Base-by-base conservation (phyloP, 2,113 vertebrate genomes). In the Poecile atricapillus region DNA sequence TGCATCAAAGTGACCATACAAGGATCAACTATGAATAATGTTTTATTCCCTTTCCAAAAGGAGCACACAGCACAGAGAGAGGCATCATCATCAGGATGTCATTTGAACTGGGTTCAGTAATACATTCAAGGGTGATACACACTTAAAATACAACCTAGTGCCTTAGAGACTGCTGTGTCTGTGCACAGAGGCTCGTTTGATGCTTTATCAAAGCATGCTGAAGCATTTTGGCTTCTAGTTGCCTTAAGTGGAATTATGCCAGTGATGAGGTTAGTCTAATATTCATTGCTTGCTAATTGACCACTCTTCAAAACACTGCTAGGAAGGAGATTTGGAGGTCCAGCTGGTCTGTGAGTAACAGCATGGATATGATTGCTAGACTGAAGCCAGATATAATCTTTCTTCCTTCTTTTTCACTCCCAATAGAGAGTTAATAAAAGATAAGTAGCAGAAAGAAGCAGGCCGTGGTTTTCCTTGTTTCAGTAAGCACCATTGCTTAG, bases 301-400 rank as follows among this genome's bases (percentile, higher is more conserved):
- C 83, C 44, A 11, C 70, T 22, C 33, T 77, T 73, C 67, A 44
- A 44, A 87, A 65, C 37, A 79, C 7, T 44, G 33, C 50, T 67
- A 27, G 53, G 89, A 96, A 89, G 76, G 83, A 94, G 43, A 74
- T 31, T 30, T 81, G 79, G 46, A 88, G 30, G 78, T 82, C 71
- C 67, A 89, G 53, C 79, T 80, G 62, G 56, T 68, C 55, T 92
- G n/a, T 68, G 76, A 93, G 43, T 74, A 90, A 67, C 47, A 71
- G 35, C 23, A 13, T 80, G 35, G 10, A 56, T 87, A 46, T 25
- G 30, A 75, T 55, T 92, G 71, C 49, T 69, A 90, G 41, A 39
- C 79, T 78, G 59, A 89, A 83, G 59, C 50, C 86, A 52, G 50
- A 58, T 67, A 35, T 55, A 63, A 77, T 88, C 43, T 64, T 93